Base-by-base conservation (phyloP, 1,140 invertebrate species). In the Glomeris maerens region DNA sequence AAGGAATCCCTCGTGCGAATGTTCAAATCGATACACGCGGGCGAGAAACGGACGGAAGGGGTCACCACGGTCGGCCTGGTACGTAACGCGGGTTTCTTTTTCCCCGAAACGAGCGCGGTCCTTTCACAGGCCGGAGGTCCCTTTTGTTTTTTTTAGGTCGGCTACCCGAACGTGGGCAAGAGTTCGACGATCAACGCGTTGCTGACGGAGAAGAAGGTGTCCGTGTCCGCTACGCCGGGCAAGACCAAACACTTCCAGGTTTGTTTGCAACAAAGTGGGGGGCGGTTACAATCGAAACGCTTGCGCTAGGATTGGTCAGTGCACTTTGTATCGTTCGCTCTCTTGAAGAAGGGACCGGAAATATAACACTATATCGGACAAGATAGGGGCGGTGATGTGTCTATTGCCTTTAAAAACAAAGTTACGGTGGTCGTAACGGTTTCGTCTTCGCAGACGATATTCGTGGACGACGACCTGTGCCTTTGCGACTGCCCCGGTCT, bases 151-250 rank as follows among this genome's bases (percentile, higher is more conserved):
- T 51, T 59, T 17, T 52, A 70, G 62, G 66, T 96, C 57, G 95
- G 96, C 0, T 98, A 98, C 73, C 95, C 95, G 1, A 99, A 99
- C 75, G 96, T 99, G 28, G 96, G 96, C 14, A 99, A 99, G 72
- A 97, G 92, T 72, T 98, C 93, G 41, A 96, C 93, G 2, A 95
- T 98, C 29, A 98, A 99, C 76, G 76, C 88, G 2, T 67, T 99
- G 38, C 72, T 98, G 63, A 76, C 78, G 49, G 72, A 74, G 13
- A 98, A 98, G 66, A 96, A 94, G 71, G 90, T 92, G 0, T 86
- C 88, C 1, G 91, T 96, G 0, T 97, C 92, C 21, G 81, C 89
- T 2, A 98, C 93, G 44, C 93, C 94, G 0, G 94, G 94, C 27
- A 92, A 96, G 72, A 97, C 94, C 0, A 93, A 96, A 63, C 92